Conservation (phyloP, 2,113 vertebrate genomes). For the Prunella himalayana region DNA sequence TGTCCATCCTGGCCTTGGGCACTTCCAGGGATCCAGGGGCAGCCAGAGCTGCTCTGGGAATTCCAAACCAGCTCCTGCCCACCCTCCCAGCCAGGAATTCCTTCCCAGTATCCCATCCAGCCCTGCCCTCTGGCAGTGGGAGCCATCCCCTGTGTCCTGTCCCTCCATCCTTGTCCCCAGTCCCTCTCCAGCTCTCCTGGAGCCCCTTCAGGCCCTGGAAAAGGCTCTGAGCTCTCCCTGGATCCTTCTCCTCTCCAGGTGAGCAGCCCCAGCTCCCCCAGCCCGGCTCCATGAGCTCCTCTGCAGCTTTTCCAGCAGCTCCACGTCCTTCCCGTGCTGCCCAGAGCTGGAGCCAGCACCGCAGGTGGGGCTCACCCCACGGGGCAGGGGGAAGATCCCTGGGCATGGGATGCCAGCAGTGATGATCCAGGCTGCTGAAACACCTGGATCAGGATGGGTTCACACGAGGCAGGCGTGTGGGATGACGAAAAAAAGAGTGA, state of each 20-base stretch:
- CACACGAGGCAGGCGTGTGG: neutral
- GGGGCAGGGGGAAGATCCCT: neutral
- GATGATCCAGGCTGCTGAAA: neutral
- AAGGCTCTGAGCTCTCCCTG: neutral
- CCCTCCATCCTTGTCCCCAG: neutral
- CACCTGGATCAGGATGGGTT: neutral
- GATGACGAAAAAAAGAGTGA: neutral
- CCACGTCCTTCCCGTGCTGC: neutral
- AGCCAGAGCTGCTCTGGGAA: neutral
- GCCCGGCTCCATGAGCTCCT: neutral
- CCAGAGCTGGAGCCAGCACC: neutral
- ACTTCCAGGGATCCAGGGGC: neutral
- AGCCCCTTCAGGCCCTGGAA: accelerated
- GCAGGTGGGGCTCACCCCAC: neutral
- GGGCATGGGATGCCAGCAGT: accelerated
- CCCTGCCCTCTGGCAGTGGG: neutral
- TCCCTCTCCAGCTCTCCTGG: neutral
- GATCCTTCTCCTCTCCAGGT: accelerated
- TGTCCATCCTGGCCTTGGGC: neutral
- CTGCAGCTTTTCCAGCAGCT: neutral
- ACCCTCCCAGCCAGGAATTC: neutral
- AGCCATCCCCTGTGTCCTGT: neutral
- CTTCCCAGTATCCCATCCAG: accelerated
- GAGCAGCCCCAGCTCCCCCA: neutral
- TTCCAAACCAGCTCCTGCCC: neutral